phyloP scores from a whole-genome alignment of 2,888 invertebrate species.

The Drosophila tanythrix region DNA sequence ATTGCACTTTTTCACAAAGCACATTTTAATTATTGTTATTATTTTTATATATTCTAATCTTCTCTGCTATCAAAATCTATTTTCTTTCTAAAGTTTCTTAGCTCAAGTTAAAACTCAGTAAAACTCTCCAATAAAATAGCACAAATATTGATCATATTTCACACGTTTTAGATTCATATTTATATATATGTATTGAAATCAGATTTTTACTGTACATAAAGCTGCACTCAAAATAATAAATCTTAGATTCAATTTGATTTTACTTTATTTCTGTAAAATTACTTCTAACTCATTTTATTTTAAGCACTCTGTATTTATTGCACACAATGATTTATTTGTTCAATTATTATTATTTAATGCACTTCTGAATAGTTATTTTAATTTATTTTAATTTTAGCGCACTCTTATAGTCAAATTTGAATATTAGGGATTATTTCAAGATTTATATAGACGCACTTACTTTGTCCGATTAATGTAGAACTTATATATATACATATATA shows the following conservation, averaged over 20 bases:
- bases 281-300: not conserved
- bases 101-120: not conserved
- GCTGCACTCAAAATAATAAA: not conserved
- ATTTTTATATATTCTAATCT: not conserved
- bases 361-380: not conserved
- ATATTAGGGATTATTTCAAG: not conserved
- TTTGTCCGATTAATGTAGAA: conserved; percentile 29
- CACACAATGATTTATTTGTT: conserved; percentile 1
- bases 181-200: conserved; percentile 6
- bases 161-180: conserved; percentile 2
- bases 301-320: not conserved
- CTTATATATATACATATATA: conserved; percentile 16
- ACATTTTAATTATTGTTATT: not conserved
- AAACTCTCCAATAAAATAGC: conserved; percentile 5
- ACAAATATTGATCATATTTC: conserved; percentile 14
- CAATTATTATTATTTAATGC: not conserved
- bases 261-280: not conserved
- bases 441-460: conserved; percentile 51
- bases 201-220: conserved; percentile 15
- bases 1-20: not conserved
- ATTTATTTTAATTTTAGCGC: not conserved
- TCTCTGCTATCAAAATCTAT: not conserved
- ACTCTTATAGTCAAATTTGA: not conserved
- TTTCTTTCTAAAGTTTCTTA: not conserved
- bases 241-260: not conserved